Base-by-base conservation (phyloP, 2,888 invertebrate species). In the Pterobdella sp. region DNA sequence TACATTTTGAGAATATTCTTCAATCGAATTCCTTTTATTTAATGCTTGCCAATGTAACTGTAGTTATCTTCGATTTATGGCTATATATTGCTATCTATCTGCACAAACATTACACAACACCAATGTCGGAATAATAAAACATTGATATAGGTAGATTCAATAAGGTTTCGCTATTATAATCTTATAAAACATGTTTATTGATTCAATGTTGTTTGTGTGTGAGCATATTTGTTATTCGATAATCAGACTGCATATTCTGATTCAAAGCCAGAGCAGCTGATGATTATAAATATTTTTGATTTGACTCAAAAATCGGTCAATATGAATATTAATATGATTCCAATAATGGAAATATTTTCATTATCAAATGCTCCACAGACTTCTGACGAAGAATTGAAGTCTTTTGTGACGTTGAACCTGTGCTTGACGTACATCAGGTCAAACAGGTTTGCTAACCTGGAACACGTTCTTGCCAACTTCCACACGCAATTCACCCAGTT, bases 351-450 rank as follows among this genome's bases (percentile, higher is more conserved):
- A 49, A 49, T 49, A n/a, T 49, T 49, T 49, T 49, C 14, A n/a
- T 18, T 49, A 31, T 64, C 49, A 7, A 10, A 22, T 18, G 26
- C 7, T 35, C 42, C 22, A 63, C 73, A 76, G 76, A 73, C 76
- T 1, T 42, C 75, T 83, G 93, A 94, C 84, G 87, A 91, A 77
- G 95, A 97, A 84, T 85, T 96, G 77, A 92, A 92, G 88, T 90
- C 93, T 78, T 94, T 97, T 83, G 92, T 94, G 32, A 94, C 94
- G 85, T 86, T 98, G 76, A 97, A 98, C 85, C 86, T 98, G 81
- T 96, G 94, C 35, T 94, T 98, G 80, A 93, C 97, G 34, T 97
- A 95, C 85, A 87, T 98, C 79, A 87, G 94, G 78, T 92, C 91
- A 64, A 90, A 93, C 82, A 87, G 94, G 77, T 93, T 95, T 82